Evolutionary conservation across 2,113 vertebrate genomes (phyloP).

Genomic region (Narcine bancroftii): DNA sequence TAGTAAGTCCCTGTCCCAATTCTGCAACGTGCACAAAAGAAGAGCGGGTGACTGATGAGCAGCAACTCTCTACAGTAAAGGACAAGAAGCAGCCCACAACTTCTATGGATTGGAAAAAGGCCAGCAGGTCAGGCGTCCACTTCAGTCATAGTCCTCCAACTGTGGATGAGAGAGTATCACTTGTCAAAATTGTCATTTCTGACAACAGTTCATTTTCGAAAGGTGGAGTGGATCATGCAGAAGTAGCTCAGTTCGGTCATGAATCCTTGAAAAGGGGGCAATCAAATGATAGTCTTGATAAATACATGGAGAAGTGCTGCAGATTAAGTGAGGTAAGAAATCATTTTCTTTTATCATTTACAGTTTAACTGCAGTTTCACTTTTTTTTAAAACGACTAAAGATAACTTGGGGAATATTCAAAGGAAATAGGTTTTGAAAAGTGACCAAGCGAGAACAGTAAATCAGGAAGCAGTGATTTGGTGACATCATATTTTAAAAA

Average conservation of each 20-base stretch:
- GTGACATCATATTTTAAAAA: neutral
- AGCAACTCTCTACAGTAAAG: constrained; percentile 38
- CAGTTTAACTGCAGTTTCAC: neutral
- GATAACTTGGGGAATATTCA: neutral
- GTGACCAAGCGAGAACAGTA: neutral
- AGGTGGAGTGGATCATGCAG: constrained; percentile 41
- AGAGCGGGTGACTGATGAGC: constrained; percentile 35
- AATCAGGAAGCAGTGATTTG: neutral
- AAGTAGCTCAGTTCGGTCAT: constrained; percentile 45
- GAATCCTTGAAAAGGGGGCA: constrained; percentile 55
- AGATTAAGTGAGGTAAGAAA: constrained; percentile 70
- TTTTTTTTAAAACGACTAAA: neutral
- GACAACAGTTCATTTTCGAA: constrained; percentile 42
- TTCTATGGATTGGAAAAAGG: constrained; percentile 38
- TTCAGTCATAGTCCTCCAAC: neutral
- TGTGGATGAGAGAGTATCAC: constrained; percentile 40
- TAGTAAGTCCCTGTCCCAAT: constrained; percentile 47
- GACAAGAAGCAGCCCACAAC: constrained; percentile 38
- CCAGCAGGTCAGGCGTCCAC: neutral
- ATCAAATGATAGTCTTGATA: constrained; percentile 66
- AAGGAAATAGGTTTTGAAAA: neutral
- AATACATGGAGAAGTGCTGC: constrained; percentile 81
- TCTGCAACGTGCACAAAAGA: constrained; percentile 41
- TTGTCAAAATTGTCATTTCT: constrained; percentile 41
- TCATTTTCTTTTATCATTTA: neutral